These are phyloP conservation scores for Trogon surrucura DNA, from an alignment of 2,113 vertebrate genomes.

Conservation along the genomic window DNA sequence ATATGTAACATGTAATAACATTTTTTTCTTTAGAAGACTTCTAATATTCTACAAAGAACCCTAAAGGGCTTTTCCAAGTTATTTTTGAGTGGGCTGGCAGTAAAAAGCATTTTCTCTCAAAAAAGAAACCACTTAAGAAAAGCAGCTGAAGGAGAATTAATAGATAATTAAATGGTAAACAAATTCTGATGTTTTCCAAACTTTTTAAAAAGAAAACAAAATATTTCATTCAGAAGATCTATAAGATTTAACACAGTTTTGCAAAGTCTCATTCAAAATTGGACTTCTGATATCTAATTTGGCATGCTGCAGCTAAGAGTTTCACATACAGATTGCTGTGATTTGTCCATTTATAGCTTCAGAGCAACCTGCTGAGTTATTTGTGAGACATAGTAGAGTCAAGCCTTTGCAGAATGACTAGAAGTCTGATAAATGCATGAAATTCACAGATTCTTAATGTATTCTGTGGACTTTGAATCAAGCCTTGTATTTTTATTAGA, in stretches of 20 bases:
- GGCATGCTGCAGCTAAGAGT: not conserved
- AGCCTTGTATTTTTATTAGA: not conserved
- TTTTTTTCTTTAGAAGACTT: not conserved
- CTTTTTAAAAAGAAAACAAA: not conserved
- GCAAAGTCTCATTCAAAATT: not conserved
- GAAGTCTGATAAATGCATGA: not conserved
- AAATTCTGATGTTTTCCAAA: not conserved
- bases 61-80: not conserved
- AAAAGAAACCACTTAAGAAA: not conserved
- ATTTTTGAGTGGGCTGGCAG: not conserved
- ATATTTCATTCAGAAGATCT: not conserved
- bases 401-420: not conserved
- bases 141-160: not conserved
- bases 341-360: not conserved
- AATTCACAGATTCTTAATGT: not conserved
- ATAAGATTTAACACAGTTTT: not conserved
- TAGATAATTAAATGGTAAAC: not conserved
- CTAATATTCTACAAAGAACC: not conserved
- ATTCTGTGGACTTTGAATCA: not conserved
- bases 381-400: not conserved
- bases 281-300: not conserved
- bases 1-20: accelerated
- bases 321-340: not conserved
- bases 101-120: not conserved
- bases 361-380: not conserved